Evolutionary conservation across 1,140 invertebrate species (phyloP), one percentile per base, ranked within the genome.

Genomic region (Drosophila paulistorum): DNA sequence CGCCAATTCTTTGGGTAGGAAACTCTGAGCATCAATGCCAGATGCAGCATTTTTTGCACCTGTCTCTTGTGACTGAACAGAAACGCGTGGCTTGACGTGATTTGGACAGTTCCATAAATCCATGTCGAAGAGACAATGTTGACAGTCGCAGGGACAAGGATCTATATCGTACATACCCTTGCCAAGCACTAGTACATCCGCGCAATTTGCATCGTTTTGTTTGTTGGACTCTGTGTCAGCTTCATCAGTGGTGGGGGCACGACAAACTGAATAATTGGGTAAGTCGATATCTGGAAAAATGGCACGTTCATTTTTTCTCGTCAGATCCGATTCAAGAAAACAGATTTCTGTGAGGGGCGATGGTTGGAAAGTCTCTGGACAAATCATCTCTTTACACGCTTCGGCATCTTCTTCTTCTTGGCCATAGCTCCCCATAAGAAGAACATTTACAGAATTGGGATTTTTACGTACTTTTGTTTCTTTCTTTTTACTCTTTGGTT

Each of bases 371-470:
- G 33, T 54, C 11, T 33, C 13, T 1, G 62, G 57, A n/a, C 42
- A 71, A 33, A 30, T 51, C n/a, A 30, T 51, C 10, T 23, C 39
- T 14, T 1, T 55, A 74, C 0, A 23, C n/a, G 41, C 59, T 4
- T 63, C 66, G 7, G 26, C 48, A 23, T 48, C 42, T 4, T 48
- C 30, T 4, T 48, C 30, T 37, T 58, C 42, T 4, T 61, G 42
- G 9, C 59, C 33, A 17, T 45, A 59, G 2, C n/a, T 55, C 7
- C 65, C 59, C 83, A 86, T 77, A 3, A 86, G 65, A 5, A 86
- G 63, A 7, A 86, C 83, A 41, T 79, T 86, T 2, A 86, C 54
- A 0, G 70, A 54, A 35, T 77, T 70, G 14, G 71, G n/a, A 35
- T 42, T 33, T 58, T 17, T 35, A 11, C n/a, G 26, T n/a, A 14